These are phyloP conservation scores for Myripristis jacobus DNA, from an alignment of 2,797 vertebrate species.

Conservation along the genomic window DNA sequence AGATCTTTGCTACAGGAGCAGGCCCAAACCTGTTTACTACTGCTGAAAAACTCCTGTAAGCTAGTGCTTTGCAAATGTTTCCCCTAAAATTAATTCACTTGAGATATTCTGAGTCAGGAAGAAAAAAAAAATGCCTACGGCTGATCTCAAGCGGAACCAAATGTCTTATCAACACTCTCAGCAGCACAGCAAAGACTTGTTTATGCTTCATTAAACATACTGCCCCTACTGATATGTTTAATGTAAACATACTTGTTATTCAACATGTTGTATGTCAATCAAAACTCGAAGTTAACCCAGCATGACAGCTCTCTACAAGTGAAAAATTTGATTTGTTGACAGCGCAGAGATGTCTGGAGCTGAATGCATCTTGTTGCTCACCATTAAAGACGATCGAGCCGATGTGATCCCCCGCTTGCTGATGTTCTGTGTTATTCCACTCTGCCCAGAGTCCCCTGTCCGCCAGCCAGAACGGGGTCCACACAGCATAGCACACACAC, in stretches of 20 bases:
- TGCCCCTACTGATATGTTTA: background rate
- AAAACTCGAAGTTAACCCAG: slow-evolving; percentile 1
- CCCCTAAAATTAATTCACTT: slow-evolving; percentile 21
- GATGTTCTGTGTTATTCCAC: slow-evolving; percentile 57
- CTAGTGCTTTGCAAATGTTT: background rate
- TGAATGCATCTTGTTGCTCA: slow-evolving; percentile 52
- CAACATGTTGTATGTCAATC: background rate
- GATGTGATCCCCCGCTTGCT: slow-evolving; percentile 16
- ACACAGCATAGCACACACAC: slow-evolving; percentile 80
- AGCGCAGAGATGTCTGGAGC: background rate
- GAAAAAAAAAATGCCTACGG: slow-evolving; percentile 19
- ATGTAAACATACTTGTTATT: slow-evolving; percentile 13
- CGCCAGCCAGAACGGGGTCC: slow-evolving; percentile 80
- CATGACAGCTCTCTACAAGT: slow-evolving; percentile 4
- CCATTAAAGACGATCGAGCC: slow-evolving; percentile 60
- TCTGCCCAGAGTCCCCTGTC: slow-evolving; percentile 76
- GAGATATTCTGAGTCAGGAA: slow-evolving; percentile 3
- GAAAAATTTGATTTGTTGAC: slow-evolving; percentile 4
- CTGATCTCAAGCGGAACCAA: slow-evolving; percentile 17
- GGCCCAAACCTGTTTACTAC: slow-evolving; percentile 56
- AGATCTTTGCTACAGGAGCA: slow-evolving; percentile 20
- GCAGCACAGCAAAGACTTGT: slow-evolving; percentile 10
- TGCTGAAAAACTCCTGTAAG: slow-evolving; percentile 29
- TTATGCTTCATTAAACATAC: slow-evolving; percentile 10
- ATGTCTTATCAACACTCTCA: slow-evolving; percentile 9